Evolutionary conservation across 2,888 invertebrate species (phyloP).

Genomic region (Callosobruchus maculatus): DNA sequence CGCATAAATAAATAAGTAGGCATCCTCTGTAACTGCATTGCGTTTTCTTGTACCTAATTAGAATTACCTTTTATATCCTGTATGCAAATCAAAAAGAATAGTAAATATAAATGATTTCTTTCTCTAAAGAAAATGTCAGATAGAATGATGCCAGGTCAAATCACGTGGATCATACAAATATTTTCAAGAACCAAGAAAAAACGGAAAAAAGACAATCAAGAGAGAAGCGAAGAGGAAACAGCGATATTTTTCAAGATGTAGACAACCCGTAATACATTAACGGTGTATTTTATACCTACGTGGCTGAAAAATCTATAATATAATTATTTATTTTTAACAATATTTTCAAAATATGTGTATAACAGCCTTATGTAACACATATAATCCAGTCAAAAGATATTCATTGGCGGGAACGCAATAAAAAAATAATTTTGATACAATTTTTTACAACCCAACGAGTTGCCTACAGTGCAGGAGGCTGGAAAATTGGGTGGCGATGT

Average conservation of each 20-base stretch:
- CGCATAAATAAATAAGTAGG: too few species aligned
- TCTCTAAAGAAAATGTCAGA: too few species aligned
- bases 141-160: not conserved
- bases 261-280: slow-evolving; percentile 33
- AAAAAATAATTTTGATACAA: slow-evolving; percentile 5
- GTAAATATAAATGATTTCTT: too few species aligned
- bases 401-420: slow-evolving; percentile 1
- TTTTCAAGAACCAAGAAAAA: not conserved
- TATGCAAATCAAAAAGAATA: not conserved
- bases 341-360: not conserved
- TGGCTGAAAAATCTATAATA: slow-evolving; percentile 24
- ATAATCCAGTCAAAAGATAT: not conserved
- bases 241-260: slow-evolving; percentile 10
- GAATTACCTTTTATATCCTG: too few species aligned
- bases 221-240: not conserved
- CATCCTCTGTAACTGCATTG: too few species aligned
- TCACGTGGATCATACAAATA: not conserved
- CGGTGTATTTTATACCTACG: slow-evolving; percentile 32
- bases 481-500: slow-evolving; percentile 76
- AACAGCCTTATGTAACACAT: not conserved
- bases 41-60: too few species aligned
- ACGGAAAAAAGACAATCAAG: not conserved
- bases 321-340: not conserved
- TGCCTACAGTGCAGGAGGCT: slow-evolving; percentile 53
- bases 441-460: slow-evolving; percentile 17